These are phyloP conservation scores for Schizothorax lantsangensis DNA, from an alignment of 2,797 vertebrate species.

Conservation along the genomic window DNA sequence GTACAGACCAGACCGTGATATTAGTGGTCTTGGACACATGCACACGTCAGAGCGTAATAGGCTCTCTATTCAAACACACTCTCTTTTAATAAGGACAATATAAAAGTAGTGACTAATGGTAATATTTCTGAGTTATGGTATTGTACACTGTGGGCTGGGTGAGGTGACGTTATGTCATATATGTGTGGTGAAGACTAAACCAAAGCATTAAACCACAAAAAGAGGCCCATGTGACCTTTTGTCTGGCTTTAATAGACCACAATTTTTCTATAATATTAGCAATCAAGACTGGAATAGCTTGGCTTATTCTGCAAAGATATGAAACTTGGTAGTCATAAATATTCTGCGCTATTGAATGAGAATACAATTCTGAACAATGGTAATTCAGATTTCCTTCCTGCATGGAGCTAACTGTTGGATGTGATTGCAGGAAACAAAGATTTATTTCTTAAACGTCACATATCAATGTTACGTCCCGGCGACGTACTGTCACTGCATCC, in stretches of 20 bases:
- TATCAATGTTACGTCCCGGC: conserved; percentile 22
- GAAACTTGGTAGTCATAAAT: conserved; percentile 31
- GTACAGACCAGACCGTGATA: conserved; percentile 56
- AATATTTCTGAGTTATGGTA: conserved; percentile 55
- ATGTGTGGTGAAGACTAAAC: conserved; percentile 52
- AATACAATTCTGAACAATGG: conserved; percentile 29
- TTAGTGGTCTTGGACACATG: conserved; percentile 64
- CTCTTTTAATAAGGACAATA: conserved; percentile 34
- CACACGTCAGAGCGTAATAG: conserved; percentile 27
- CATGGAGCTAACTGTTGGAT: conserved; percentile 1
- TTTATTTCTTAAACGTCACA: conserved; percentile 20
- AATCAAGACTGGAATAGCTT: conserved; percentile 44
- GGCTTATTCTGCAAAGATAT: conserved; percentile 37
- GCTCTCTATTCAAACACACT: conserved; percentile 32
- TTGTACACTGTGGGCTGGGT: conserved; percentile 37
- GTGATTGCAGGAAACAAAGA: conserved; percentile 23
- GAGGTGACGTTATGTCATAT: conserved; percentile 41
- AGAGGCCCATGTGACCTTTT: conserved; percentile 57
- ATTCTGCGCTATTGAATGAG: background rate
- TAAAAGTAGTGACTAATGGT: conserved; percentile 50
- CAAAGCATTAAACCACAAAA: conserved; percentile 56
- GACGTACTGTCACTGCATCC: conserved; percentile 40
- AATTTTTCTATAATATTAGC: conserved; percentile 53
- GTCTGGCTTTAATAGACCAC: conserved; percentile 49
- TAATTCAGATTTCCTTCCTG: background rate